A percentile compares a stretch with the other conserved stretches of the same genome.
Conservation (phyloP, 2,888 invertebrate species). For the Diaprepes abbreviatus region DNA sequence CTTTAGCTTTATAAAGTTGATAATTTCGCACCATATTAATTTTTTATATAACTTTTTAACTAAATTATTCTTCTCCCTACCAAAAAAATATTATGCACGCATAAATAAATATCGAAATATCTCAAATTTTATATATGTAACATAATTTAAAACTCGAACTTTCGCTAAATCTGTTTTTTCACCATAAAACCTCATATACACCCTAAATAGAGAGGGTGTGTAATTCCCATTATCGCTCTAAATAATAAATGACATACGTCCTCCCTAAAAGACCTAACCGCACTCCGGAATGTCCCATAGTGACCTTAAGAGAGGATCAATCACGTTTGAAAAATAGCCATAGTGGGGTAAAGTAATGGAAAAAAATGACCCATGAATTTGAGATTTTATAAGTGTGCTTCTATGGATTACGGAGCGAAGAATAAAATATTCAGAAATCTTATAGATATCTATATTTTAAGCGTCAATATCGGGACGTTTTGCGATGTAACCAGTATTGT, state of each 20-base stretch:
- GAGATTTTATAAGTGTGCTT: background rate
- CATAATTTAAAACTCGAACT: background rate
- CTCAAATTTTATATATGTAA: too few species aligned
- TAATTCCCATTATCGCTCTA: slow-evolving; percentile 63
- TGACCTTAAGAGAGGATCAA: slow-evolving; percentile 44
- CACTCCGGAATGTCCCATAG: slow-evolving; percentile 43
- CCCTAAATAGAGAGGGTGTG: slow-evolving; percentile 59
- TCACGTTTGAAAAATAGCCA: slow-evolving; percentile 42
- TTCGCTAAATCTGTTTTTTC: slow-evolving; percentile 2
- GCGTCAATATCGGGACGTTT: too few species aligned
- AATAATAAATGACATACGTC: slow-evolving; percentile 61
- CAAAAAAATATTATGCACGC: too few species aligned
- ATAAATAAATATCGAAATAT: too few species aligned
- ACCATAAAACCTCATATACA: slow-evolving; percentile 8
- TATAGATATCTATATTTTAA: too few species aligned
- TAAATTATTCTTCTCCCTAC: too few species aligned
- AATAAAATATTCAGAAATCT: too few species aligned
- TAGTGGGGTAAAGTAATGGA: slow-evolving; percentile 30
- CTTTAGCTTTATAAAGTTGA: too few species aligned
- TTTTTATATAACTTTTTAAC: too few species aligned
- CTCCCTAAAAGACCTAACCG: slow-evolving; percentile 55
- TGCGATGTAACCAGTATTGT: too few species aligned
- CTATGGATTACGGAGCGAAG: background rate
- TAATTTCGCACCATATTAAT: too few species aligned
- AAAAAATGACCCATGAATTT: slow-evolving; percentile 40